These are phyloP conservation scores for Etheostoma cragini DNA, from an alignment of 2,113 vertebrate species.

Conservation along the genomic window DNA sequence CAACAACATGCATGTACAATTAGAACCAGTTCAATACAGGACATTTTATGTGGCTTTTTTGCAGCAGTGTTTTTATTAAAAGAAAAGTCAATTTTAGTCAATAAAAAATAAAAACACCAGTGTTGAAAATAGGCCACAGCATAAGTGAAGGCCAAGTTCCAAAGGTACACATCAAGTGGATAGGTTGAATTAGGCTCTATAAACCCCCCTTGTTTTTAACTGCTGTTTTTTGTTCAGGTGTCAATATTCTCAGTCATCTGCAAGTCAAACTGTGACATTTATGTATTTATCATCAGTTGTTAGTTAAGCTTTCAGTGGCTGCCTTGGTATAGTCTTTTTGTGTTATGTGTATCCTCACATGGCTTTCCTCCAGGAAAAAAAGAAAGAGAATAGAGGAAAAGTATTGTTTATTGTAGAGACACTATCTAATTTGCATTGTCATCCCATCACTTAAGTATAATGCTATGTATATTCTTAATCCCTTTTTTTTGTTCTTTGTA, in stretches of 20 bases:
- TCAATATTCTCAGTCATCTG: slow-evolving; percentile 1
- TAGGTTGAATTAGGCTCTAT: not conserved
- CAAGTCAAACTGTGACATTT: slow-evolving; percentile 12
- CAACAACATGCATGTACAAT: slow-evolving; percentile 39
- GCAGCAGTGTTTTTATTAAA: slow-evolving; percentile 1
- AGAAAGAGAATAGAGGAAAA: not conserved
- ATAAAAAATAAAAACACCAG: slow-evolving; percentile 7
- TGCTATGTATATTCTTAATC: not conserved
- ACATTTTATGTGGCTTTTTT: slow-evolving; percentile 17
- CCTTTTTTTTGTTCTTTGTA: not conserved
- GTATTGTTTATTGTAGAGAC: not conserved
- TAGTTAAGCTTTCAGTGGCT: not conserved
- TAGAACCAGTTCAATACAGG: slow-evolving; percentile 13
- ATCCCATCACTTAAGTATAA: not conserved
- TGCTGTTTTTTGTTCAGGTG: not conserved
- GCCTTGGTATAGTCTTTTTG: not conserved
- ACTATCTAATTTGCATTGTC: not conserved
- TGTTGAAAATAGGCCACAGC: not conserved
- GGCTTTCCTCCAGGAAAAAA: not conserved
- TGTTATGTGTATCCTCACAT: not conserved
- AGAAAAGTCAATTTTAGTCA: slow-evolving; percentile 5
- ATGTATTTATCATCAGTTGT: not conserved
- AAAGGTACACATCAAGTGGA: not conserved
- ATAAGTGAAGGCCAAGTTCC: not conserved
- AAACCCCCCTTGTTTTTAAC: not conserved